A percentile compares a stretch with the other conserved stretches of the same genome.
These are phyloP conservation scores for Cerceris ruficornis DNA, from an alignment of 2,888 invertebrate species.

Conservation along the genomic window DNA sequence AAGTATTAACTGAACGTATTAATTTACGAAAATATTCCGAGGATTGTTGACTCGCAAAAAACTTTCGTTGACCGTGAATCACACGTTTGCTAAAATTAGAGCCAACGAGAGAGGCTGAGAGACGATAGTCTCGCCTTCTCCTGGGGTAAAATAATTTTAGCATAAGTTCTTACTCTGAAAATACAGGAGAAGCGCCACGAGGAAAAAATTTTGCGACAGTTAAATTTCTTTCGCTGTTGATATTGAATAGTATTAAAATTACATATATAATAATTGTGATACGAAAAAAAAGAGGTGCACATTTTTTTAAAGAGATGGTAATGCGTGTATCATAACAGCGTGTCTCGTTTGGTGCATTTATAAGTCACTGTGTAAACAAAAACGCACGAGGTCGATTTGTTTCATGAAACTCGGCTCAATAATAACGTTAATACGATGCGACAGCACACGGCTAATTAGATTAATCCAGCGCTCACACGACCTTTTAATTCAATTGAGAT, in stretches of 20 bases:
- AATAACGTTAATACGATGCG: slow-evolving; percentile 28
- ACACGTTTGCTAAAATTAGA: slow-evolving; percentile 58
- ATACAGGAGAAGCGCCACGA: background rate
- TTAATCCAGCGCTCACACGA: slow-evolving; percentile 44
- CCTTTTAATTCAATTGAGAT: slow-evolving; percentile 63
- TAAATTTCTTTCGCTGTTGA: background rate
- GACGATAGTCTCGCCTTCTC: background rate
- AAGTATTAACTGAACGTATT: too few relatives aligned
- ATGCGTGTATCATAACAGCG: too few relatives aligned
- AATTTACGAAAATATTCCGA: background rate
- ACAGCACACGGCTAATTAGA: slow-evolving; percentile 47
- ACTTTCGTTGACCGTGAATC: slow-evolving; percentile 38
- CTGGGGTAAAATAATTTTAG: slow-evolving; percentile 43
- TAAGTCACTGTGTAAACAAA: background rate
- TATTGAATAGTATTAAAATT: too few relatives aligned
- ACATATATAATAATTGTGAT: too few relatives aligned
- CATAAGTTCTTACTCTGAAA: slow-evolving; percentile 27
- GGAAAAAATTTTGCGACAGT: background rate
- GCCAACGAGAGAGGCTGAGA: background rate
- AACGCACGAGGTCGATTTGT: slow-evolving; percentile 3
- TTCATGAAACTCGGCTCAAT: slow-evolving; percentile 37
- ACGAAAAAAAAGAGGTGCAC: too few relatives aligned
- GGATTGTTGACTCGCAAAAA: background rate
- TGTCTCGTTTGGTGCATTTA: background rate
- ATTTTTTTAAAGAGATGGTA: too few relatives aligned